Evolutionary conservation across 2,797 vertebrate genomes (phyloP).

Genomic region (Dendrocincla fuliginosa): DNA sequence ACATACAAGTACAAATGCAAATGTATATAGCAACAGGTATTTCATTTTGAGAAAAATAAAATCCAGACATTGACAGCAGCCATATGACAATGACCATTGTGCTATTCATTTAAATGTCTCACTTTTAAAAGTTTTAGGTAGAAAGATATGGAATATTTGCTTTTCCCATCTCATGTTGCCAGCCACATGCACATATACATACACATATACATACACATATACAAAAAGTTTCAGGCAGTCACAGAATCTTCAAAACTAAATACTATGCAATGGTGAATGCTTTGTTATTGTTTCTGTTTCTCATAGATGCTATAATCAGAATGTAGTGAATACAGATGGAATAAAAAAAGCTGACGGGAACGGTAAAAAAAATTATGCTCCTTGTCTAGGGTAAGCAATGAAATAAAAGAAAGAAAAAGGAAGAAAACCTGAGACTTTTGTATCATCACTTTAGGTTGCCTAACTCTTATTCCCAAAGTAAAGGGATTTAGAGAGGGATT

Average conservation of each 20-base stretch:
- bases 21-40: neutral
- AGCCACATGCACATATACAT: neutral
- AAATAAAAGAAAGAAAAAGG: neutral
- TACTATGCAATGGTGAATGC: neutral
- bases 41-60: neutral
- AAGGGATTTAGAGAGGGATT: neutral
- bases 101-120: neutral
- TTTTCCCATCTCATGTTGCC: neutral
- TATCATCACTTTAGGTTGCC: neutral
- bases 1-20: neutral
- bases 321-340: neutral
- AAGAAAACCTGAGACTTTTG: neutral
- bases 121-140: neutral
- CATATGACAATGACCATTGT: neutral
- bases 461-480: neutral
- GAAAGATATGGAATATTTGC: neutral
- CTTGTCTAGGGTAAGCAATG: neutral
- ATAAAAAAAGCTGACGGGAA: neutral
- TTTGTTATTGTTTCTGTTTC: neutral
- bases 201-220: neutral
- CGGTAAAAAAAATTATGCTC: neutral
- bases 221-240: neutral
- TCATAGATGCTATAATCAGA: neutral
- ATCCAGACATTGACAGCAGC: neutral
- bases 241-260: neutral